phyloP scores from a whole-genome alignment of 2,797 vertebrate genomes.

The Melopsittacus undulatus region DNA sequence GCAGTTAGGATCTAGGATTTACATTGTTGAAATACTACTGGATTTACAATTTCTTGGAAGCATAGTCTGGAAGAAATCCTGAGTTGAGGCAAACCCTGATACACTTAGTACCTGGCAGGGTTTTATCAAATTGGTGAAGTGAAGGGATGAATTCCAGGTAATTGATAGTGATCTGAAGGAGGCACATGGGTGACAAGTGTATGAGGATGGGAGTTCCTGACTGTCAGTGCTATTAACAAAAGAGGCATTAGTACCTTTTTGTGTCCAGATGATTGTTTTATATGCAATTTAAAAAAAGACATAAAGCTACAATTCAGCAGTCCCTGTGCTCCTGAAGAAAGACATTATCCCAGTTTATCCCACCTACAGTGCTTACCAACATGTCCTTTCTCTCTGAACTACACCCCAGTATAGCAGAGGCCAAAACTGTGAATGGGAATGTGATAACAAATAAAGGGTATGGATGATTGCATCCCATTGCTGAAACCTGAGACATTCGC shows the following conservation, averaged over 20 bases:
- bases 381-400: background rate
- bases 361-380: background rate
- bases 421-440: background rate
- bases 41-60: background rate
- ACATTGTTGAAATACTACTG: background rate
- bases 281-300: background rate
- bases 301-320: background rate
- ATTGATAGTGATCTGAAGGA: rapidly evolving
- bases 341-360: background rate
- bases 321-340: background rate
- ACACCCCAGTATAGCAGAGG: background rate
- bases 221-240: background rate
- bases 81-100: background rate
- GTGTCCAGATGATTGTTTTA: background rate
- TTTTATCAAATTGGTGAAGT: background rate
- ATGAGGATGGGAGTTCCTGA: background rate
- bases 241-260: background rate
- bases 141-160: background rate
- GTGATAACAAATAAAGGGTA: background rate
- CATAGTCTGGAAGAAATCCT: background rate
- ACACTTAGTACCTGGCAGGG: background rate
- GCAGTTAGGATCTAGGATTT: background rate
- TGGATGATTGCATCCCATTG: background rate
- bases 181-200: rapidly evolving
- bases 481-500: background rate